Conservation (phyloP, 2,113 vertebrate genomes). For the Chiloscyllium plagiosum region DNA sequence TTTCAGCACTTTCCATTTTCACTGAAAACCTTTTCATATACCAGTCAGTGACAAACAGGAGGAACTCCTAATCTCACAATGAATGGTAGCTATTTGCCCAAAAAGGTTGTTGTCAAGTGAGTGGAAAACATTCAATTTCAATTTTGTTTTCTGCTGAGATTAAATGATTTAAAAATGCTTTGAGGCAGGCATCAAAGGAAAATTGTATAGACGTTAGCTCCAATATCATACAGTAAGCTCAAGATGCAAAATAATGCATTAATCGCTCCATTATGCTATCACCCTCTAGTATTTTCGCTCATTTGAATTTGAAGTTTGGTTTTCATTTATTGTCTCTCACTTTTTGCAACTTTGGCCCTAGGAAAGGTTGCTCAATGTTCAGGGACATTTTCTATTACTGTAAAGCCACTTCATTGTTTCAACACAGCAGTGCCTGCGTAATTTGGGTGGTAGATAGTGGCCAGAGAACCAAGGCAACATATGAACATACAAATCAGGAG, state of each 20-base stretch:
- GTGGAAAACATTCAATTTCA: constrained; percentile 3
- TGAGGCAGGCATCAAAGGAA: not conserved
- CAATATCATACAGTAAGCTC: not conserved
- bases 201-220: not conserved
- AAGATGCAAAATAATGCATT: not conserved
- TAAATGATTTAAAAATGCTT: constrained; percentile 20
- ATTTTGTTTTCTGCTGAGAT: not conserved
- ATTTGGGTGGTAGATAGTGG: not conserved
- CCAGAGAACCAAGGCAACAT: too few relatives aligned
- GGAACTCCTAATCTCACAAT: not conserved
- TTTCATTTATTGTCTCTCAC: not conserved
- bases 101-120: not conserved
- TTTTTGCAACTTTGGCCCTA: not conserved
- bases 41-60: not conserved
- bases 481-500: too few relatives aligned
- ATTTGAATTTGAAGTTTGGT: constrained; percentile 16
- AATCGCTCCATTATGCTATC: not conserved
- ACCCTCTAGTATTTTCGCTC: not conserved
- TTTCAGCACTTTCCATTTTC: not conserved
- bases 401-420: not conserved
- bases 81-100: not conserved
- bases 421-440: not conserved
- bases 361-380: not conserved
- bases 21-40: not conserved
- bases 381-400: not conserved